Percentiles rank a stretch among this genome's conserved stretches.
These are phyloP conservation scores for Otus sunia DNA, from an alignment of 2,113 vertebrate genomes.

Conservation along the genomic window DNA sequence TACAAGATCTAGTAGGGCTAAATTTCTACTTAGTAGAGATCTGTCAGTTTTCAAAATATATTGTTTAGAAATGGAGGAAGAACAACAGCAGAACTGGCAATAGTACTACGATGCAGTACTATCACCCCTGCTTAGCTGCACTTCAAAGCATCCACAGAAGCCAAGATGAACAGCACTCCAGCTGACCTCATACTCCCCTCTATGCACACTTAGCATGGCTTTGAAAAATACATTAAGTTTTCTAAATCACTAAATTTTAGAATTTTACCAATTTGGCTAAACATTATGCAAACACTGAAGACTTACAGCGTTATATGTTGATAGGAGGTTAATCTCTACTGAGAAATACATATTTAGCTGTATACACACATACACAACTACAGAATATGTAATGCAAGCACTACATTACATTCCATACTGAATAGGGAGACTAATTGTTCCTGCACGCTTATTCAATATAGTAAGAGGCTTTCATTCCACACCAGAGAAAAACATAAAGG, in stretches of 20 bases:
- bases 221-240: background rate
- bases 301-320: background rate
- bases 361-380: background rate
- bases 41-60: background rate
- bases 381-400: background rate
- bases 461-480: background rate
- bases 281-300: background rate
- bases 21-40: background rate
- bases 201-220: background rate
- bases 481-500: background rate
- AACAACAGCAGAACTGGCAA: background rate
- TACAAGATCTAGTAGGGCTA: background rate
- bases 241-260: background rate
- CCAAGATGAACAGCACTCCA: background rate
- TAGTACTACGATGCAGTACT: background rate
- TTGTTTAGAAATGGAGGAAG: background rate
- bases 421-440: background rate
- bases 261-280: background rate
- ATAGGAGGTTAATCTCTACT: background rate
- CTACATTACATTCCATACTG: background rate
- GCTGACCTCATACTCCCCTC: background rate
- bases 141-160: background rate
- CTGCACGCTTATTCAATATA: background rate
- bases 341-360: background rate
- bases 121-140: background rate